Conservation (phyloP, 2,888 invertebrate species). For the Lagria hirta region DNA sequence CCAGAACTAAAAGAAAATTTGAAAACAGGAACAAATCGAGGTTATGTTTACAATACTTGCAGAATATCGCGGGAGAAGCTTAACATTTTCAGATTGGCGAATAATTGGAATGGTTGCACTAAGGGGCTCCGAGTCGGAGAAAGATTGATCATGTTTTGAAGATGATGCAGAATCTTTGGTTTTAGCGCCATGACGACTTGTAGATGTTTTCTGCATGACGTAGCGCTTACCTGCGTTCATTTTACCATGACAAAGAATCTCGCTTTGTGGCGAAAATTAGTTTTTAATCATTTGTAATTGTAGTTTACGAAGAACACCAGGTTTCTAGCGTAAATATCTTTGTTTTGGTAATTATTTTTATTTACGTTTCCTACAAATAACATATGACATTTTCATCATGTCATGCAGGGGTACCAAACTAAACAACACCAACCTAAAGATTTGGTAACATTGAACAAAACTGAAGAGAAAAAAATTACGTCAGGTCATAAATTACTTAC, state of each 20-base stretch:
- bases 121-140: conserved; percentile 9
- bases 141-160: conserved; percentile 3
- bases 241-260: no score
- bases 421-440: no score
- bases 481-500: no score
- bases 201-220: conserved; percentile 10
- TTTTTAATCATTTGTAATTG: background rate
- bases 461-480: no score
- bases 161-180: conserved; percentile 12
- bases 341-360: no score
- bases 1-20: conserved; percentile 55
- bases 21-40: conserved; percentile 8
- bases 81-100: conserved; percentile 68
- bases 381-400: no score
- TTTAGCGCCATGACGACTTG: conserved; percentile 11
- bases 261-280: no score
- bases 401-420: no score
- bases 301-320: no score
- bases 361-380: no score
- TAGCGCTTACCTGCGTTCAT: conserved; percentile 13
- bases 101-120: conserved; percentile 61
- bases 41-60: conserved; percentile 48
- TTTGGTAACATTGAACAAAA: no score
- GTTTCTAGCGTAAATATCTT: no score
- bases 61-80: conserved; percentile 67